phyloP scores from a whole-genome alignment of 2,113 vertebrate genomes.

The Salvelinus fontinalis region DNA sequence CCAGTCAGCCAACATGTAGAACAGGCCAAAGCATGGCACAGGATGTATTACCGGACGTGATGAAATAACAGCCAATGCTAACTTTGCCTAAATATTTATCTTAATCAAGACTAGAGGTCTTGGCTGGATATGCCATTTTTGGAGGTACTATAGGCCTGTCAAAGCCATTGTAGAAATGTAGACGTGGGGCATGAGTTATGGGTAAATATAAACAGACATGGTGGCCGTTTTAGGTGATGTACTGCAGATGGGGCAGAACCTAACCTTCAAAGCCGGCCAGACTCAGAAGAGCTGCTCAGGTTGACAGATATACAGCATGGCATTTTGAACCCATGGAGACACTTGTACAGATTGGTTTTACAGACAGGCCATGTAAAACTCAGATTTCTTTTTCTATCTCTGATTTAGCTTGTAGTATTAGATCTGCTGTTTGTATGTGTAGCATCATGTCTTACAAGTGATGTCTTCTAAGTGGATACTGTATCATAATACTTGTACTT shows the following conservation, averaged over 20 bases:
- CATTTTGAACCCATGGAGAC: background rate
- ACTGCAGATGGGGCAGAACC: background rate
- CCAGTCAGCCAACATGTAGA: background rate
- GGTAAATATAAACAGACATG: constrained; percentile 5
- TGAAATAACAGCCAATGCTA: constrained; percentile 19
- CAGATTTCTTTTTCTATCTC: background rate
- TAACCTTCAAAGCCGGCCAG: background rate
- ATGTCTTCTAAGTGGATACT: background rate
- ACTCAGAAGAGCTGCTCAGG: background rate
- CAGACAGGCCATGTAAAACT: background rate
- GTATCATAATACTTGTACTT: background rate
- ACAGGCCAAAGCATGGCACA: background rate
- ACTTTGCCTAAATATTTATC: constrained; percentile 4
- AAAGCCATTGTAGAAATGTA: background rate
- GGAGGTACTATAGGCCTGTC: background rate
- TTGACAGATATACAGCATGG: background rate
- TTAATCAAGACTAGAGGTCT: constrained; percentile 7
- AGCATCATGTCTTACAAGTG: background rate
- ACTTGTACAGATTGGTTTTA: background rate
- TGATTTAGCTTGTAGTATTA: background rate
- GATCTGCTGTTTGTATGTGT: background rate
- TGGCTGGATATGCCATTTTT: background rate
- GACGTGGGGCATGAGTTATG: background rate
- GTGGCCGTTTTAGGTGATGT: background rate
- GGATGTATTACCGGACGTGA: constrained; percentile 31